phyloP scores from a whole-genome alignment of 2,113 vertebrate genomes.

The Lathamus discolor region DNA sequence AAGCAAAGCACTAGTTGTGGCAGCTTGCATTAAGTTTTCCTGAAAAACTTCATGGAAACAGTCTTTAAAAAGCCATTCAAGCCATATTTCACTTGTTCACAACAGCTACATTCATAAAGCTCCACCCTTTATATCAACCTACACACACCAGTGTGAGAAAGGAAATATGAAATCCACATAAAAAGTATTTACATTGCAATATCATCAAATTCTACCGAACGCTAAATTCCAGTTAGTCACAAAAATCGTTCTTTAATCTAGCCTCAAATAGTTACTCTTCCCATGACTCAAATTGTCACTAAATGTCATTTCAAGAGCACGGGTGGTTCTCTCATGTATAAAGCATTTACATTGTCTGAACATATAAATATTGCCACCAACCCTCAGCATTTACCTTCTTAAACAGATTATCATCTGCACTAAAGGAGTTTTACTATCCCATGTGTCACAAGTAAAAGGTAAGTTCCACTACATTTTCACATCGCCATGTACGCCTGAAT shows the following conservation, averaged over 20 bases:
- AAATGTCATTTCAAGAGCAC: background rate
- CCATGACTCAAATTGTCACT: background rate
- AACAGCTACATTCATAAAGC: background rate
- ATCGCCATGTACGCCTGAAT: fast-evolving
- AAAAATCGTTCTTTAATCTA: background rate
- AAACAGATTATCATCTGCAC: background rate
- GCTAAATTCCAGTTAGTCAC: background rate
- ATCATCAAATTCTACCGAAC: background rate
- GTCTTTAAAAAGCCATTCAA: background rate
- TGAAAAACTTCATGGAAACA: background rate
- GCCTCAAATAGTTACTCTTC: background rate
- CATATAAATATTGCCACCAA: background rate
- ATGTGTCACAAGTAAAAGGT: background rate
- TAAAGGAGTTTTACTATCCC: background rate
- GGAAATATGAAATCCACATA: background rate
- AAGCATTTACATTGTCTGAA: background rate
- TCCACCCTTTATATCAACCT: background rate
- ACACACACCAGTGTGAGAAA: background rate
- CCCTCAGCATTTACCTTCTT: background rate
- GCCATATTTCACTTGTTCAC: background rate
- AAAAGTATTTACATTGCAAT: background rate
- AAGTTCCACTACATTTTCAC: background rate
- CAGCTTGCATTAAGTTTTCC: background rate
- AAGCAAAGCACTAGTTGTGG: background rate
- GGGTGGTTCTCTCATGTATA: background rate